Evolutionary conservation across 2,888 invertebrate genomes (phyloP), one percentile per base, ranked within the genome.

Genomic region (Eurytoma californica): DNA sequence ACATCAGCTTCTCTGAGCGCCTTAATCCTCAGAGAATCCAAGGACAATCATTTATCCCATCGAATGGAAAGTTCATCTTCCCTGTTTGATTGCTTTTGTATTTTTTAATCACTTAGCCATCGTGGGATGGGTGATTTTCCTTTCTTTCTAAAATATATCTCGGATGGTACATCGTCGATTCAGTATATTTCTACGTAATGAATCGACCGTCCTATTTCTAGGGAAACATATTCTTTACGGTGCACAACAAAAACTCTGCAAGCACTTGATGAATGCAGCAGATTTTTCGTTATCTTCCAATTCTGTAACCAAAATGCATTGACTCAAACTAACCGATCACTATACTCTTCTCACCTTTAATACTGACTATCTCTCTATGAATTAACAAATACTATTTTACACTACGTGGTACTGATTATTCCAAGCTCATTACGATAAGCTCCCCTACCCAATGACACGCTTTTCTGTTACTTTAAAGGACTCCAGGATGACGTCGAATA

Each of bases 391-490:
- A 67, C 47, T 30, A 28, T 67, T 57, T 39, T 39, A 39, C 39
- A 16, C 47, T 20, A 16, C 49, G 47, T 9, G n/a, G 9, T 14
- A 30, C 28, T 66, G 47, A 63, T 65, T 7, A 14, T 24, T 66
- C 2, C 66, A 66, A 14, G 24, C 13, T 60, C 39, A 24, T 7
- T 9, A 18, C 53, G 20, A n/a, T 68, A 20, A 24, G 30, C n/a
- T 47, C 14, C 58, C n/a, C 47, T 39, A 24, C n/a, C 39, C 61
- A 51, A 74, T 28, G 16, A 63, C 49, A 51, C 57, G 49, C 72
- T 60, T 63, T 24, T 66, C 49, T 57, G 55, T 66, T 51, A 68
- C 55, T 79, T 70, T 30, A 58, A 79, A 74, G 73, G 57, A 70
- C 18, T 65, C 53, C 30, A 65, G 65, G 58, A 74, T 53, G n/a